Conservation (phyloP, 2,888 invertebrate genomes). For the Pollenia labialis region DNA sequence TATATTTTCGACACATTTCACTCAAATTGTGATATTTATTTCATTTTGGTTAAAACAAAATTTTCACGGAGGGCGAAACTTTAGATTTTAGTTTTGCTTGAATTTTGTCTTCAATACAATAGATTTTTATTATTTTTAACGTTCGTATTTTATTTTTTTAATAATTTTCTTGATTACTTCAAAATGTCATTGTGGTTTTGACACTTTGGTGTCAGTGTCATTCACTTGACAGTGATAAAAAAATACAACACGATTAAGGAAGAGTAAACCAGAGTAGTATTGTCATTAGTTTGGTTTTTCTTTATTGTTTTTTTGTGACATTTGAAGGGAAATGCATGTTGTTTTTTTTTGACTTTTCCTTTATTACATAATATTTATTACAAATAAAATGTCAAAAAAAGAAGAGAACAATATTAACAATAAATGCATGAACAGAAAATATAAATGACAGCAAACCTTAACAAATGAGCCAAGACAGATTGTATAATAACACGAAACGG, state of each 20-base stretch:
- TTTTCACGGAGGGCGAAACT: too few relatives aligned
- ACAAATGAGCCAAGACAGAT: constrained; percentile 21
- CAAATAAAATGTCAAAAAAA: not conserved
- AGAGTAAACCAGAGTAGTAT: not conserved
- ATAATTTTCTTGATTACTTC: constrained; percentile 52
- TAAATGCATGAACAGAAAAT: not conserved
- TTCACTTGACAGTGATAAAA: constrained; percentile 67
- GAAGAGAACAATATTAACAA: not conserved
- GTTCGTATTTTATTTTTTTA: not conserved
- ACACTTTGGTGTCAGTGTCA: constrained; percentile 73
- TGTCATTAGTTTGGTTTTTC: not conserved
- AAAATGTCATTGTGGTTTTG: constrained; percentile 69
- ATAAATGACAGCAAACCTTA: constrained; percentile 22
- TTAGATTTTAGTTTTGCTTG: too few relatives aligned
- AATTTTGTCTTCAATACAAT: too few relatives aligned
- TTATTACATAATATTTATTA: constrained; percentile 48
- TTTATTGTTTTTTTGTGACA: constrained; percentile 32
- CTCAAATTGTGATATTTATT: too few relatives aligned
- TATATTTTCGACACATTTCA: too few relatives aligned
- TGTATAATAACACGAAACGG: constrained; percentile 50
- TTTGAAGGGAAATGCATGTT: constrained; percentile 56
- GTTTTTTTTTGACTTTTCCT: not conserved
- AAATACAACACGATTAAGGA: not conserved
- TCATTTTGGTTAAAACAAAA: too few relatives aligned
- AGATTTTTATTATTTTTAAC: too few relatives aligned